Evolutionary conservation across 1,140 invertebrate genomes (phyloP).

Genomic region (Drosophila bipectinata): DNA sequence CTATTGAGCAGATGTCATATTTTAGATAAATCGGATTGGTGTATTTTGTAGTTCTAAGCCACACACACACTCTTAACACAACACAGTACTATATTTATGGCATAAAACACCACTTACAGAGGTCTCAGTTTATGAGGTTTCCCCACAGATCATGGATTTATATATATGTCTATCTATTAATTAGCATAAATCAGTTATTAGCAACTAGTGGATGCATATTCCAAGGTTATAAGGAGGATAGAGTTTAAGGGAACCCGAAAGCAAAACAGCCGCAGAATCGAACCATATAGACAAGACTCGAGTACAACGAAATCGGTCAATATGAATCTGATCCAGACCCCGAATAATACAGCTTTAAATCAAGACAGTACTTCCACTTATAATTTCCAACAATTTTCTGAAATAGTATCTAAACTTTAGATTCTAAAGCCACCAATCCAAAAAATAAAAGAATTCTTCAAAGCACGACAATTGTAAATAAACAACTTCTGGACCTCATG

Average conservation of each 20-base stretch:
- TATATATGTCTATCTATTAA: conserved; percentile 54
- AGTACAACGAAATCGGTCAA: conserved; percentile 68
- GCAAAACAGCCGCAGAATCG: conserved; percentile 29
- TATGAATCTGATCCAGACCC: conserved; percentile 32
- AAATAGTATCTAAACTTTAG: conserved; percentile 7
- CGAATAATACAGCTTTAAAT: conserved; percentile 48
- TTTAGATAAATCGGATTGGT: conserved; percentile 72
- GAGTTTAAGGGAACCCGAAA: conserved; percentile 30
- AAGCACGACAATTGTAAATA: conserved; percentile 59
- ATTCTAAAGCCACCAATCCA: not conserved
- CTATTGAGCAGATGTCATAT: conserved; percentile 53
- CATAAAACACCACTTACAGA: conserved; percentile 21
- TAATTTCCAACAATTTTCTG: conserved; percentile 1
- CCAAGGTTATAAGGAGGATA: conserved; percentile 45
- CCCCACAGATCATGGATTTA: conserved; percentile 58
- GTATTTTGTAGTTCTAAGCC: conserved; percentile 63
- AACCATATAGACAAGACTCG: conserved; percentile 31
- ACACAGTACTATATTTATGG: conserved; percentile 2
- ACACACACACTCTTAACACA: conserved; percentile 15
- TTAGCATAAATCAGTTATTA: conserved; percentile 42
- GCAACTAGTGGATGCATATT: conserved; percentile 33
- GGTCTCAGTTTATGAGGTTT: conserved; percentile 80
- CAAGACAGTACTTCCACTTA: conserved; percentile 15
- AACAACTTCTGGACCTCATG: conserved; percentile 77
- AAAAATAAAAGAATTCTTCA: conserved; percentile 9